Evolutionary conservation across 2,113 vertebrate genomes (phyloP).

Genomic region (Stigmatopora argus): DNA sequence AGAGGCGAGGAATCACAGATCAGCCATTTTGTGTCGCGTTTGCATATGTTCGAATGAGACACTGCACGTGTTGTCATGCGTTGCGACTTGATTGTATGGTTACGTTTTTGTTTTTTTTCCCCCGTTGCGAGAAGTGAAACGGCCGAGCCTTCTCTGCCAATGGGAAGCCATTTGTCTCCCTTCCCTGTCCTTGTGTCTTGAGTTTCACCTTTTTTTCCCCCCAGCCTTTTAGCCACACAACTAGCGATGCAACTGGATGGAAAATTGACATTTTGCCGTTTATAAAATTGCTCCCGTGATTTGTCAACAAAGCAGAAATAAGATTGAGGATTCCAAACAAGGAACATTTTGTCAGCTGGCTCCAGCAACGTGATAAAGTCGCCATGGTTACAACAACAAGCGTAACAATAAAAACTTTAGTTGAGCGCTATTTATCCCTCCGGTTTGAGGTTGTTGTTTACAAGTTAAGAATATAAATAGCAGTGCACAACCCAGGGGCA

Average conservation of each 20-base stretch:
- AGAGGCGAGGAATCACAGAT: constrained; percentile 48
- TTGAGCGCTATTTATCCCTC: not conserved
- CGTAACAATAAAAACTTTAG: not conserved
- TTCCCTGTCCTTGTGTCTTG: constrained; percentile 34
- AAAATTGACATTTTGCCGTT: no score
- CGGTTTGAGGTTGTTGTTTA: no score
- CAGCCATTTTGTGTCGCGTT: constrained; percentile 51
- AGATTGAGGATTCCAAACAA: not conserved
- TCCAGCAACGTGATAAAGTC: not conserved
- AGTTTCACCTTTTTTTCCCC: constrained; percentile 65
- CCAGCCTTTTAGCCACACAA: constrained; percentile 32
- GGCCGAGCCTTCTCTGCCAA: constrained; percentile 53
- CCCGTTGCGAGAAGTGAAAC: not conserved
- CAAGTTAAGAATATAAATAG: no score
- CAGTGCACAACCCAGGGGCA: no score
- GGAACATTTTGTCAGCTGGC: not conserved
- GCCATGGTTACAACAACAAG: no score
- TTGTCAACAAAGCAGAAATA: no score
- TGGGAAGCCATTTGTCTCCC: constrained; percentile 64
- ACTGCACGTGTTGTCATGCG: constrained; percentile 35
- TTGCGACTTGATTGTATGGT: constrained; percentile 31
- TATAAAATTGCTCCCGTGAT: no score
- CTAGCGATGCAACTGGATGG: no score
- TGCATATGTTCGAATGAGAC: constrained; percentile 24
- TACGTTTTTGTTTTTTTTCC: constrained; percentile 49